Base-by-base conservation (phyloP, 2,888 invertebrate genomes). In the Sarcophaga rosellei region DNA sequence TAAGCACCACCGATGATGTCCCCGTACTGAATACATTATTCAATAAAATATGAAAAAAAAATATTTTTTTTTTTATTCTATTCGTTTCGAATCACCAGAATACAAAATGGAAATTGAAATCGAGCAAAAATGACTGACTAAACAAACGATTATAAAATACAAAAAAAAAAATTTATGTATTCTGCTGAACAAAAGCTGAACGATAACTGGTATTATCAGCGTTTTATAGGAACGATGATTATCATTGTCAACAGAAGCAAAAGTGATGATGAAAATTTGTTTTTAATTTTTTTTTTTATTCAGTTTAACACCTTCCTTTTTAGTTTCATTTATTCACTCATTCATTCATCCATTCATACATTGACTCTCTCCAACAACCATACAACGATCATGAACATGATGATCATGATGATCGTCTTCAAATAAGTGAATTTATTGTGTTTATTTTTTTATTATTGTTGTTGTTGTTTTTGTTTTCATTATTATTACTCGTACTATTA, bases 21-120 rank as follows among this genome's bases (percentile, higher is more conserved):
- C 90, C 92, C 91, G 91, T 89, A 91, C 91, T 91, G 92, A 91
- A 90, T 90, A 90, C 91, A 92, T 91, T 90, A 89, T 91, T 81
- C 66, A 74, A 70, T 61, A 23, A 35, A 53, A 53, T 15, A 53
- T 12, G 8, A 53, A 53, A 53, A 53, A 53, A 53, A 53, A 53
- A 2, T 12, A 15, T 4, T 53, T 53, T 17, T 15, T 53, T 53
- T 53, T 53, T 53, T 15, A 10, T 35, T 35, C 35, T 35, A 10
- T 35, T 35, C 35, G 35, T 35, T 35, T 35, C 35, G 8, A 35
- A 35, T 35, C 35, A 35, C 35, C 5, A 53, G 12, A 12, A 53
- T 53, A 15, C 53, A 53, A 53, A 53, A 68, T 77, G 35, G 21
- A 81, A 81, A 72, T 81, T 17, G 70, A 63, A 81, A 81, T 72